Conservation (phyloP, 2,888 invertebrate genomes). For the Agrilus biguttatus region DNA sequence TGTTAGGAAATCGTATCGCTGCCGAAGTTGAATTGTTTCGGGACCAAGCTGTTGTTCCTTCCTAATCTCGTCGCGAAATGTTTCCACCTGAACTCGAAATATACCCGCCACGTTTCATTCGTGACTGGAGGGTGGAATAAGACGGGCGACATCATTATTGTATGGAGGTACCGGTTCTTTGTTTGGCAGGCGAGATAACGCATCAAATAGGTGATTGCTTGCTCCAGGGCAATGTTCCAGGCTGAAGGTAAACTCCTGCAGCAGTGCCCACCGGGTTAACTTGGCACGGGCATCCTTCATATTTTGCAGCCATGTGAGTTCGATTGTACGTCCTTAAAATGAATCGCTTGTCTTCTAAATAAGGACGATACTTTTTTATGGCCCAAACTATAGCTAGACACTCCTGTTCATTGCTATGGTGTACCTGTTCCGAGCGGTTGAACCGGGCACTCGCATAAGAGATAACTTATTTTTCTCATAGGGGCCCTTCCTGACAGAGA, state of each 20-base stretch:
- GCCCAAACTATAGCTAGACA: slow-evolving; percentile 14
- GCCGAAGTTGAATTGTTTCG: no score
- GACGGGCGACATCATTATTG: not conserved
- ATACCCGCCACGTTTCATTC: not conserved
- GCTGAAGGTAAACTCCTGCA: slow-evolving; percentile 10
- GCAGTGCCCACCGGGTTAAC: slow-evolving; percentile 9
- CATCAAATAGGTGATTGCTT: slow-evolving; percentile 10
- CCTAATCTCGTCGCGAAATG: no score
- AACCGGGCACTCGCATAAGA: slow-evolving; percentile 10
- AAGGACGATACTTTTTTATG: slow-evolving; percentile 3
- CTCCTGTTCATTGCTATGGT: no score
- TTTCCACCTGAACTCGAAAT: not conserved
- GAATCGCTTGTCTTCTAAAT: not conserved
- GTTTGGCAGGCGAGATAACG: slow-evolving; percentile 8
- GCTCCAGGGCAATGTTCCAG: slow-evolving; percentile 13
- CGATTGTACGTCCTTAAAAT: slow-evolving; percentile 10
- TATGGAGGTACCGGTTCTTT: not conserved
- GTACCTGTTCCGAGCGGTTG: slow-evolving; percentile 5
- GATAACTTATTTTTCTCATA: slow-evolving; percentile 5
- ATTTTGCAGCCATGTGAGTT: slow-evolving; percentile 10
- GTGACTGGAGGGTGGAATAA: not conserved
- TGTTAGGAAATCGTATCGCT: no score
- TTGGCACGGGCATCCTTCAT: slow-evolving; percentile 7
- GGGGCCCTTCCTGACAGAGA: slow-evolving; percentile 8
- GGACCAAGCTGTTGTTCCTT: no score